Base-by-base conservation (phyloP, 2,888 invertebrate species). In the Trichacis sp. region DNA sequence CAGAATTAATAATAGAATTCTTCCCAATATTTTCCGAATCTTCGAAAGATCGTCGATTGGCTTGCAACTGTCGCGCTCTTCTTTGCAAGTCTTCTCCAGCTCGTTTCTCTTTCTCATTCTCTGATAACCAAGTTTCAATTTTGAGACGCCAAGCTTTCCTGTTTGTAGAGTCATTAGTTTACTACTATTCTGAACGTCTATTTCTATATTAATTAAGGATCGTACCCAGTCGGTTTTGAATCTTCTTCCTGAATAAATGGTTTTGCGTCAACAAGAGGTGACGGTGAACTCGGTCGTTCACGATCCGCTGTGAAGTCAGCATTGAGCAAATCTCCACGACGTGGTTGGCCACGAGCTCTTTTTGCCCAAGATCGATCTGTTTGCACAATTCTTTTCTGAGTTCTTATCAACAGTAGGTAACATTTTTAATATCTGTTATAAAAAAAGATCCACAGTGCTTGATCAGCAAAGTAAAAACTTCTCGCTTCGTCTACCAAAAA, bases 341-440 rank as follows among this genome's bases (percentile, higher is more conserved):
- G 92, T 0, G 91, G 88, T 50, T 89, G 91, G 17, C 92, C 92
- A 69, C 92, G 86, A 0, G 91, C 90, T 74, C 94, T 89, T 0
- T 95, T 88, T 0, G 94, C 93, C 93, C 95, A 95, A 1, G 95
- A 95, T 1, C 96, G 93, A 85, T 96, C 96, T 91, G 80, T n/a
- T n/a, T n/a, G n/a, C n/a, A n/a, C n/a, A n/a, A n/a, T n/a, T n/a
- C n/a, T n/a, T n/a, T n/a, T n/a, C n/a, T n/a, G n/a, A n/a, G n/a
- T n/a, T n/a, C n/a, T n/a, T n/a, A n/a, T n/a, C n/a, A n/a, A n/a
- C n/a, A n/a, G n/a, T n/a, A n/a, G n/a, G n/a, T n/a, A n/a, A n/a
- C n/a, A n/a, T n/a, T n/a, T n/a, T n/a, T n/a, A n/a, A n/a, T n/a
- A n/a, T n/a, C n/a, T n/a, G n/a, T n/a, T n/a, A n/a, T n/a, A n/a